phyloP scores from a whole-genome alignment of 2,113 vertebrate genomes.

The Lepidothrix coronata region DNA sequence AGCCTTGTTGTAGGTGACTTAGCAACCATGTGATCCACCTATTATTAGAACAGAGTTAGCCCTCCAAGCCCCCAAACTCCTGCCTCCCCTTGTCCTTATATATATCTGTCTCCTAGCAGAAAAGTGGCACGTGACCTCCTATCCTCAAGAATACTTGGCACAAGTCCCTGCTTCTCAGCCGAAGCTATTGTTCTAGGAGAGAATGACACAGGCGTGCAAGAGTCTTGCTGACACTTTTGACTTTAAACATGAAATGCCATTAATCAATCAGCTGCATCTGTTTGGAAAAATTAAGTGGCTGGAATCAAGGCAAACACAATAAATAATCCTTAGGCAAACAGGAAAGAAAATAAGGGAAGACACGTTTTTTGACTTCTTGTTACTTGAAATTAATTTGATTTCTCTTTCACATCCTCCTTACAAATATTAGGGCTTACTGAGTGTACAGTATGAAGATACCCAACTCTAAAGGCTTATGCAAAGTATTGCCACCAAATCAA shows the following conservation, averaged over 20 bases:
- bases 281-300: slow-evolving; percentile 80
- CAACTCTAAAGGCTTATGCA: slow-evolving; percentile 18
- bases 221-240: slow-evolving; percentile 85
- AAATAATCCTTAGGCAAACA: slow-evolving; percentile 80
- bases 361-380: slow-evolving; percentile 64
- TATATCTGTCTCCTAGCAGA: slow-evolving; percentile 78
- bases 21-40: slow-evolving; percentile 74
- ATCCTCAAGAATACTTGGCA: slow-evolving; percentile 84
- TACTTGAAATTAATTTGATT: slow-evolving; percentile 64
- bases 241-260: slow-evolving; percentile 80
- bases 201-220: slow-evolving; percentile 75
- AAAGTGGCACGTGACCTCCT: slow-evolving; percentile 79
- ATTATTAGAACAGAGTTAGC: slow-evolving; percentile 79
- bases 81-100: slow-evolving; percentile 70
- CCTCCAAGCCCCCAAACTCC: slow-evolving; percentile 68
- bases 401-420: slow-evolving; percentile 12
- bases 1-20: slow-evolving; percentile 80
- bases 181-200: slow-evolving; percentile 78
- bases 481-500: slow-evolving; percentile 23
- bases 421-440: not conserved
- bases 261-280: slow-evolving; percentile 84
- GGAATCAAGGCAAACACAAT: slow-evolving; percentile 77
- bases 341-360: slow-evolving; percentile 53
- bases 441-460: not conserved
- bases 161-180: slow-evolving; percentile 73